Evolutionary conservation across 2,888 invertebrate genomes (phyloP).

Genomic region (Dorcus hopei): DNA sequence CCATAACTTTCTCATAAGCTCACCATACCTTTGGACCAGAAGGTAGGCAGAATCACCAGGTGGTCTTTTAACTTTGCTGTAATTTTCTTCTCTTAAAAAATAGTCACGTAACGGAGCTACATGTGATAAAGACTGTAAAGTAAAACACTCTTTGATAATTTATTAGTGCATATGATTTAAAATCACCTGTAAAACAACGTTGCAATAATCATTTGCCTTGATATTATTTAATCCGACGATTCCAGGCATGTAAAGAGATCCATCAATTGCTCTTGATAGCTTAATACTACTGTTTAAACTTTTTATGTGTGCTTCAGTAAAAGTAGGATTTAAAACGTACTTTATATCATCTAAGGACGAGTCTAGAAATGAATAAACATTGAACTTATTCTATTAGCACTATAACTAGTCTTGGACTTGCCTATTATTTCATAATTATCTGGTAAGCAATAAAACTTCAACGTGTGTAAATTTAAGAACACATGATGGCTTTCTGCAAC

Average conservation of each 20-base stretch:
- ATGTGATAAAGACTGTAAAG: constrained; percentile 83
- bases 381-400: background rate
- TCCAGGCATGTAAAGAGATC: constrained; percentile 93
- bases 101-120: constrained; percentile 93
- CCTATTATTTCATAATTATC: constrained; percentile 99
- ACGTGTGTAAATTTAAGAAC: constrained; percentile 91
- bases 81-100: constrained; percentile 91
- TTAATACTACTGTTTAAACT: constrained; percentile 78
- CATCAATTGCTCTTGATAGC: constrained; percentile 92
- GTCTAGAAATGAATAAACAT: constrained; percentile 55
- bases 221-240: constrained; percentile 99
- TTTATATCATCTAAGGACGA: constrained; percentile 97
- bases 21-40: constrained; percentile 90
- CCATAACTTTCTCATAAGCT: constrained; percentile 96
- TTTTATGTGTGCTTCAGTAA: constrained; percentile 77
- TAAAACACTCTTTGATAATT: background rate
- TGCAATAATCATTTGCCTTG: constrained; percentile 99
- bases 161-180: background rate
- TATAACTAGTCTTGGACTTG: constrained; percentile 44
- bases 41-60: constrained; percentile 94
- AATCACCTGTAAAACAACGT: constrained; percentile 90
- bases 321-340: constrained; percentile 97
- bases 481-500: constrained; percentile 98
- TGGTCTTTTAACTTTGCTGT: constrained; percentile 81
- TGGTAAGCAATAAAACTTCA: constrained; percentile 97